phyloP scores from a whole-genome alignment of 2,113 vertebrate species.

The Eira barbara region DNA sequence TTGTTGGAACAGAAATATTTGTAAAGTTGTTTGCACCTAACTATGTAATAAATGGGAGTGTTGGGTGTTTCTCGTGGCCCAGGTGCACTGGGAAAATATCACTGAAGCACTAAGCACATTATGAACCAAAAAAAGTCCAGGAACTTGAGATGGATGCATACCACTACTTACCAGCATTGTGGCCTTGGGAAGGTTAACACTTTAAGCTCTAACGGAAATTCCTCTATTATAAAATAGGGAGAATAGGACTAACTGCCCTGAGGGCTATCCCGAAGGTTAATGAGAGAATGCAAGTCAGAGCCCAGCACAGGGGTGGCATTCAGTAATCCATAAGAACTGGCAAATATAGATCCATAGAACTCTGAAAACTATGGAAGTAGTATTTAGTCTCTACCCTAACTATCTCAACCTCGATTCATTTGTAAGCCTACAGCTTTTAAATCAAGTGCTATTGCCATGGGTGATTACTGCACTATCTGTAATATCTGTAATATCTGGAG shows the following conservation, averaged over 20 bases:
- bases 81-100: not conserved
- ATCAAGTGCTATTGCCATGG: conserved; percentile 43
- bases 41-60: not conserved
- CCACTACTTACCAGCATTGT: not conserved
- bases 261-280: not conserved
- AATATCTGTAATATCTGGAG: not conserved
- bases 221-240: not conserved
- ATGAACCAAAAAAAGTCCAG: not conserved
- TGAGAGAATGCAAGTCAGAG: not conserved
- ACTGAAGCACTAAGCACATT: not conserved
- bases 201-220: not conserved
- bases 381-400: not conserved
- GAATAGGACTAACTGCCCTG: not conserved
- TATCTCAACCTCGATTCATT: not conserved
- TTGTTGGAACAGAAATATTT: not conserved
- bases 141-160: not conserved
- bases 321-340: not conserved
- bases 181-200: not conserved
- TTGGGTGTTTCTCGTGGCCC: not conserved
- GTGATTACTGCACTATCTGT: not conserved
- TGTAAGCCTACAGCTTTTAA: not conserved
- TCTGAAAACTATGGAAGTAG: not conserved
- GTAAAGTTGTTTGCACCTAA: not conserved
- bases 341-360: not conserved
- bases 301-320: not conserved